A percentile compares a stretch with the other conserved stretches of the same genome.
Conservation (phyloP, 2,113 vertebrate species). For the Barnardius zonarius region DNA sequence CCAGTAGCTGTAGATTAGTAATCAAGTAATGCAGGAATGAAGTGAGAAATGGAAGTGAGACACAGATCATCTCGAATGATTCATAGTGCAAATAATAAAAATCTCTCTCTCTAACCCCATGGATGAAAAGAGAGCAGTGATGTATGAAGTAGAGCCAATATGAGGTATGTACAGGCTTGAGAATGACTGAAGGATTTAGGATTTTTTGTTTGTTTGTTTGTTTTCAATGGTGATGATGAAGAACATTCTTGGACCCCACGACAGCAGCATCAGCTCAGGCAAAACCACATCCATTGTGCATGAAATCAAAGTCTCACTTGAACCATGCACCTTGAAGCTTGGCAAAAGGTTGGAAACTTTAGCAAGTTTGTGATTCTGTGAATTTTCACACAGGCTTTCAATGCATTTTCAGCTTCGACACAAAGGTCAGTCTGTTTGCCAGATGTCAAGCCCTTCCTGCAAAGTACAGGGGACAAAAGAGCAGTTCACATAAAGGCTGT, state of each 20-base stretch:
- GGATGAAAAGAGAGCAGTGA: neutral
- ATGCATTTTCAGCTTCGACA: neutral
- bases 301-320: neutral
- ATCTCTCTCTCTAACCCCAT: neutral
- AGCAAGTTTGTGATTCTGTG: neutral
- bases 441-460: slow-evolving; percentile 18
- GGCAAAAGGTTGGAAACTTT: neutral
- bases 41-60: neutral
- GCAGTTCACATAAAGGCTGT: neutral
- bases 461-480: neutral
- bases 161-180: neutral
- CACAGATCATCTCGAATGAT: fast-evolving
- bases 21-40: neutral
- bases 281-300: neutral
- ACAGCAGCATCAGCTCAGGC: neutral
- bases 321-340: neutral
- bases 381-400: neutral
- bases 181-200: neutral
- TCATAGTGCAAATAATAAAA: neutral
- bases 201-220: neutral
- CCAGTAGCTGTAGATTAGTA: neutral
- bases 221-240: neutral
- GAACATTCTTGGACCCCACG: neutral
- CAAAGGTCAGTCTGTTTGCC: slow-evolving; percentile 19
- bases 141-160: neutral